phyloP scores from a whole-genome alignment of 2,113 vertebrate species.

The Hippocampus guttulatus region DNA sequence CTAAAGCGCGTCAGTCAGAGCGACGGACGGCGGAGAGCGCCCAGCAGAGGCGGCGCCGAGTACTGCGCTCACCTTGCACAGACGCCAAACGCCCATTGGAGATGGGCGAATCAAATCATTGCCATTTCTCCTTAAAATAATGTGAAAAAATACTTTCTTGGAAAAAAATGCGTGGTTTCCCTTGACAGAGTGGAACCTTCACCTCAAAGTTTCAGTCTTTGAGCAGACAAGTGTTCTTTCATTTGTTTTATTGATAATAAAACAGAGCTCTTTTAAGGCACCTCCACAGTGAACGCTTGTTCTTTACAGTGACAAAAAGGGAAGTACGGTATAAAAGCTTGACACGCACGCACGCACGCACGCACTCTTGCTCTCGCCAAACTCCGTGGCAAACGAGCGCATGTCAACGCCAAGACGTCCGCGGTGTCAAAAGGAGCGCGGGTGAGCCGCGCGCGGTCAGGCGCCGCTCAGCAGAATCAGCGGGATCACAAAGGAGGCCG shows the following conservation, averaged over 20 bases:
- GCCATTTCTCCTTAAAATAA: no score
- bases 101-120: no score
- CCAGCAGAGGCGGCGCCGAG: background rate
- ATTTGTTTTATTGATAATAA: slow-evolving; percentile 15
- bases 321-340: slow-evolving; percentile 24
- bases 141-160: no score
- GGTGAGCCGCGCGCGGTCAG: slow-evolving; percentile 48
- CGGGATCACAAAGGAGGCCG: slow-evolving; percentile 79
- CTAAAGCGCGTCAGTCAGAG: no score
- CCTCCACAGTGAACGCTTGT: slow-evolving; percentile 16
- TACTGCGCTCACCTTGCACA: background rate
- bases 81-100: no score
- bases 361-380: background rate
- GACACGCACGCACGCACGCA: background rate
- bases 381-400: background rate
- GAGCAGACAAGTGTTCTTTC: background rate
- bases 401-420: slow-evolving; percentile 30
- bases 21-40: background rate
- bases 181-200: no score
- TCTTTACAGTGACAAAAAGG: slow-evolving; percentile 22
- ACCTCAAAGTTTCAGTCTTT: background rate
- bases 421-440: background rate
- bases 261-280: slow-evolving; percentile 17
- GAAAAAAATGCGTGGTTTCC: no score
- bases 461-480: slow-evolving; percentile 69